A percentile compares a stretch with the other conserved stretches of the same genome.
Conservation (phyloP, 1,140 invertebrate species). For the Gryllus bimaculatus region DNA sequence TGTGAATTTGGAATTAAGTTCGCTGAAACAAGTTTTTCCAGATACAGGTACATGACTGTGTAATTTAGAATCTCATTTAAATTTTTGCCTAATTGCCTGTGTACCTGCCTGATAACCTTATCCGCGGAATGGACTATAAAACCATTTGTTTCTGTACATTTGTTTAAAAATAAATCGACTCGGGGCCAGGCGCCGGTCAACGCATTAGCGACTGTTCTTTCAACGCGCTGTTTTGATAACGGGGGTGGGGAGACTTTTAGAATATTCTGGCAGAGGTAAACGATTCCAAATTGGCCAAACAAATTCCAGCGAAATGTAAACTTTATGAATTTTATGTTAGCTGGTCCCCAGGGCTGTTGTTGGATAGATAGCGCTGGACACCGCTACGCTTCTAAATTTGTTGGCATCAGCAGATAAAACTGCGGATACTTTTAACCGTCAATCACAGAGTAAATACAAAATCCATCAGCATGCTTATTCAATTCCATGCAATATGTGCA, state of each 20-base stretch:
- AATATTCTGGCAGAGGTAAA: slow-evolving; percentile 1
- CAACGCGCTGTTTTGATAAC: neutral
- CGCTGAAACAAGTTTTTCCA: slow-evolving; percentile 1
- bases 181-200: too few species aligned
- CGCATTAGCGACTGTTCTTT: neutral
- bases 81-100: slow-evolving; percentile 4
- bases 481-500: too few species aligned
- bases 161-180: slow-evolving; percentile 6
- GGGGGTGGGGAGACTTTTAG: neutral
- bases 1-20: slow-evolving; percentile 5
- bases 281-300: neutral
- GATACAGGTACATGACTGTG: neutral
- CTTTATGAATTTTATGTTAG: slow-evolving; percentile 6
- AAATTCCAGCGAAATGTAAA: neutral
- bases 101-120: neutral
- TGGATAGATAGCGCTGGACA: neutral
- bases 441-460: too few species aligned
- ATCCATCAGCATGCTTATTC: too few species aligned
- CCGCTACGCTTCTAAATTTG: too few species aligned
- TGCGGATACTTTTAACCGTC: too few species aligned
- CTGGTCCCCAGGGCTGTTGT: neutral
- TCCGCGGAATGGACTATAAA: slow-evolving; percentile 1
- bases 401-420: too few species aligned
- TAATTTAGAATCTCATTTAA: slow-evolving; percentile 6
- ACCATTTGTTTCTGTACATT: slow-evolving; percentile 5